These are phyloP conservation scores for Thunnus albacares DNA, from an alignment of 2,797 vertebrate genomes.

Conservation along the genomic window DNA sequence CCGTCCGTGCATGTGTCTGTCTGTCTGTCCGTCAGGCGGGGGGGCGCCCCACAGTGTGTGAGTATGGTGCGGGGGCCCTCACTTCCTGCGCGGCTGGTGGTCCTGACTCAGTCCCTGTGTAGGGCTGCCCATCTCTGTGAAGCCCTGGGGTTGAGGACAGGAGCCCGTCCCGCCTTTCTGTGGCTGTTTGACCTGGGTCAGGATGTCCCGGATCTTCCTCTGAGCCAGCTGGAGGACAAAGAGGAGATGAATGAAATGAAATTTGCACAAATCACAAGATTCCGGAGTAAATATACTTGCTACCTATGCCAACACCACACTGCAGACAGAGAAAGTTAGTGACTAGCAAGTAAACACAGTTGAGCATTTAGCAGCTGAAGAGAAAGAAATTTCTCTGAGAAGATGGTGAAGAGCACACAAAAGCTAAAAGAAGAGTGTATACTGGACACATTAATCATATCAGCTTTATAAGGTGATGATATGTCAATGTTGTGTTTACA, in stretches of 20 bases:
- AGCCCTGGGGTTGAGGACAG: slow-evolving; percentile 74
- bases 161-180: slow-evolving; percentile 90
- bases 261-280: neutral
- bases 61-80: slow-evolving; percentile 61
- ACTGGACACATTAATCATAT: neutral
- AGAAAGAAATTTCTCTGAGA: neutral
- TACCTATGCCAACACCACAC: no score
- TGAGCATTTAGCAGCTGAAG: neutral
- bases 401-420: neutral
- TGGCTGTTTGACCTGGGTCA: slow-evolving; percentile 95
- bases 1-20: slow-evolving; percentile 75
- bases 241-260: neutral
- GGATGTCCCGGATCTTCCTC: slow-evolving; percentile 96
- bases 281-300: neutral
- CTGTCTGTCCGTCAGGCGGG: slow-evolving; percentile 65
- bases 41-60: slow-evolving; percentile 28
- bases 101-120: slow-evolving; percentile 81
- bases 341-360: neutral
- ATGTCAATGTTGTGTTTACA: neutral
- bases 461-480: neutral
- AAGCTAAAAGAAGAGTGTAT: neutral
- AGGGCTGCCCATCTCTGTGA: slow-evolving; percentile 83
- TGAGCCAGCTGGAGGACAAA: slow-evolving; percentile 90
- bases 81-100: slow-evolving; percentile 82
- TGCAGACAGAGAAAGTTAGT: neutral